Evolutionary conservation across 1,140 invertebrate species (phyloP).

Genomic region (Trichomalopsis sarcophagae): DNA sequence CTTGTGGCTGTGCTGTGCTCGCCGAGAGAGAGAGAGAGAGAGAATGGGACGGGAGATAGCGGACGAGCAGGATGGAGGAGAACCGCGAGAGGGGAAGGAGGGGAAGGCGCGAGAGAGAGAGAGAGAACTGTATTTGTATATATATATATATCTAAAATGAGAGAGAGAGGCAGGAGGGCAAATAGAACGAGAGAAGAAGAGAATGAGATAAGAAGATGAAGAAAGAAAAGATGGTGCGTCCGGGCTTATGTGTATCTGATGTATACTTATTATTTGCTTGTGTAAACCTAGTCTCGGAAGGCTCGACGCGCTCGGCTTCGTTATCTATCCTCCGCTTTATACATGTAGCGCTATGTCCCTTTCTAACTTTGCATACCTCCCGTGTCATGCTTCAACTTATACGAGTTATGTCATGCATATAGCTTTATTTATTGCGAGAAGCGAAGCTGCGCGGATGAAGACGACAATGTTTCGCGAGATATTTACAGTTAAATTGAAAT

Average conservation of each 20-base stretch:
- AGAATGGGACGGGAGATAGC: conserved; percentile 32
- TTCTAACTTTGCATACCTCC: neutral
- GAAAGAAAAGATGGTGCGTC: conserved; percentile 36
- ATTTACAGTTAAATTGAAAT: no score
- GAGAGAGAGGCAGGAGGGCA: conserved; percentile 21
- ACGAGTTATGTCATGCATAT: neutral
- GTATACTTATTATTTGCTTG: conserved; percentile 4
- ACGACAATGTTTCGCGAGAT: no score
- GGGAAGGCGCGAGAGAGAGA: neutral
- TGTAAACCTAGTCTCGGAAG: neutral
- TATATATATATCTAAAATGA: neutral
- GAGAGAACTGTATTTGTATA: neutral
- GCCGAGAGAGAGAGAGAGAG: conserved; percentile 27
- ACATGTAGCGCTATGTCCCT: neutral
- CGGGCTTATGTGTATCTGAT: neutral
- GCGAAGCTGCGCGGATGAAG: no score
- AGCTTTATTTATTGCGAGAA: neutral
- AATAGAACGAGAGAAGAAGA: neutral
- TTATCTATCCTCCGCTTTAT: neutral
- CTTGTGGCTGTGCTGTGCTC: conserved; percentile 51
- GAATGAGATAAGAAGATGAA: conserved; percentile 35
- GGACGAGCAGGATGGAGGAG: conserved; percentile 36
- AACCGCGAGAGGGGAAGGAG: conserved; percentile 36
- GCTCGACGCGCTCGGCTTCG: neutral
- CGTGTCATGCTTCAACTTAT: neutral